Evolutionary conservation across 2,113 vertebrate genomes (phyloP).

Genomic region (Sinocyclocheilus rhinocerous): DNA sequence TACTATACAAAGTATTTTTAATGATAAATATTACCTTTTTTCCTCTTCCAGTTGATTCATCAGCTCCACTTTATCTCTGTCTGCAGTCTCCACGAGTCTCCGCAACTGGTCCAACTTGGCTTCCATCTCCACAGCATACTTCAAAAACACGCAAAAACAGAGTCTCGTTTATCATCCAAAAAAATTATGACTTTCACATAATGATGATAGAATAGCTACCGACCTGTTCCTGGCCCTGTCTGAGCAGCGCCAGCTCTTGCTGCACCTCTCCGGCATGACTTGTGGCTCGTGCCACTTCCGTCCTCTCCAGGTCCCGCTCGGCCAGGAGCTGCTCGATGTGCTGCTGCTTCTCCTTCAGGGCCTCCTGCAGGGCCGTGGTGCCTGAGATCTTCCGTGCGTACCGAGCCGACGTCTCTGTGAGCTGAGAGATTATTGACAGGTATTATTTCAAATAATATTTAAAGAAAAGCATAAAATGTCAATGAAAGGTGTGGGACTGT

Average conservation of each 20-base stretch:
- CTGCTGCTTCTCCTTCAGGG: conserved; percentile 98
- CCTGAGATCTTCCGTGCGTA: conserved; percentile 73
- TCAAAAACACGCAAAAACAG: not conserved
- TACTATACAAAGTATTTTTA: not conserved
- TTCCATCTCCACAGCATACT: conserved; percentile 86
- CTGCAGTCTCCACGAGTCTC: conserved; percentile 92
- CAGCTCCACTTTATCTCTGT: conserved; percentile 95
- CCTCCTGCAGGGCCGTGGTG: conserved; percentile 93
- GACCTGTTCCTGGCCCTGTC: conserved; percentile 94
- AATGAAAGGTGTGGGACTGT: conserved; percentile 50
- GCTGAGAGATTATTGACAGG: conserved; percentile 67
- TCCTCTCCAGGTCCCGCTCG: conserved; percentile 93
- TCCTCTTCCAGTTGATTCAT: conserved; percentile 96
- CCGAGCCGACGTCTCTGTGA: conserved; percentile 96
- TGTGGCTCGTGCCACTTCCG: conserved; percentile 94
- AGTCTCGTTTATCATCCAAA: not conserved
- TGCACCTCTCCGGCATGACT: conserved; percentile 93
- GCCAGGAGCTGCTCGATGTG: conserved; percentile 98
- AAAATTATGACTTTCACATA: not conserved
- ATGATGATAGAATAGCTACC: conserved; percentile 25
- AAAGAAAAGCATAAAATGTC: not conserved
- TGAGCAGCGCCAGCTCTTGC: conserved; percentile 87
- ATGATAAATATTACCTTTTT: conserved; percentile 80
- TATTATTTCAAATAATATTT: not conserved
- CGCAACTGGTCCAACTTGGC: conserved; percentile 96